A percentile compares a stretch with the other conserved stretches of the same genome.
phyloP scores from a whole-genome alignment of 2,113 vertebrate genomes.

The Pogonocichla stellata region DNA sequence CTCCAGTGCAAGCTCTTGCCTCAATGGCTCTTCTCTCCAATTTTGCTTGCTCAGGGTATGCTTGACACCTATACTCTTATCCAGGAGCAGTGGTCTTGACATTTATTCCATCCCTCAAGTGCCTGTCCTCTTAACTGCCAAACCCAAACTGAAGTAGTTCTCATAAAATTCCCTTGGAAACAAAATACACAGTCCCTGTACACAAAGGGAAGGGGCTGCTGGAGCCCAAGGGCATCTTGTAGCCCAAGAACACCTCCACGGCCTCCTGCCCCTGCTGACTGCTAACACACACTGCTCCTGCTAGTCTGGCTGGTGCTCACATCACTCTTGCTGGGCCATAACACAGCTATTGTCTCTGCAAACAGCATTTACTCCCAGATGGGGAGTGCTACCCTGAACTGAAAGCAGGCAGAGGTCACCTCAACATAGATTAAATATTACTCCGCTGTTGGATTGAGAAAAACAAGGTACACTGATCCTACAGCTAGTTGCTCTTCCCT shows the following conservation, averaged over 20 bases:
- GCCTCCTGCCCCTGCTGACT: background rate
- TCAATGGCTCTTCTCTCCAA: background rate
- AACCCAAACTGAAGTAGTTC: conserved; percentile 40
- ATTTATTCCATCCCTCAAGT: conserved; percentile 34
- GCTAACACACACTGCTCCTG: background rate
- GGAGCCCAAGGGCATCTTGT: background rate
- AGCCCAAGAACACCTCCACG: background rate
- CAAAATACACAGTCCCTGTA: background rate
- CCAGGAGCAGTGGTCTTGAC: conserved; percentile 38
- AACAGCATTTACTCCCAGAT: background rate
- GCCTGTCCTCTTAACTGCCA: conserved; percentile 30
- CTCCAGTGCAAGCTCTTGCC: background rate
- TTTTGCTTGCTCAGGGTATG: background rate
- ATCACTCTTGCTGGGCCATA: rapidly evolving
- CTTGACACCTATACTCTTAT: background rate
- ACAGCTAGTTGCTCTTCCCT: background rate
- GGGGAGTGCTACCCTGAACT: background rate
- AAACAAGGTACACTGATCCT: background rate
- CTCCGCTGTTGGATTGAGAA: background rate
- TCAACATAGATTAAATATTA: background rate
- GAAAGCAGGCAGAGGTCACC: background rate
- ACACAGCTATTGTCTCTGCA: background rate
- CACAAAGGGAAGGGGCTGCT: background rate
- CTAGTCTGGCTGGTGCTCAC: background rate
- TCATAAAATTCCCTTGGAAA: conserved; percentile 56